Conservation (phyloP, 2,113 vertebrate genomes). For the Chrysochloris asiatica region DNA sequence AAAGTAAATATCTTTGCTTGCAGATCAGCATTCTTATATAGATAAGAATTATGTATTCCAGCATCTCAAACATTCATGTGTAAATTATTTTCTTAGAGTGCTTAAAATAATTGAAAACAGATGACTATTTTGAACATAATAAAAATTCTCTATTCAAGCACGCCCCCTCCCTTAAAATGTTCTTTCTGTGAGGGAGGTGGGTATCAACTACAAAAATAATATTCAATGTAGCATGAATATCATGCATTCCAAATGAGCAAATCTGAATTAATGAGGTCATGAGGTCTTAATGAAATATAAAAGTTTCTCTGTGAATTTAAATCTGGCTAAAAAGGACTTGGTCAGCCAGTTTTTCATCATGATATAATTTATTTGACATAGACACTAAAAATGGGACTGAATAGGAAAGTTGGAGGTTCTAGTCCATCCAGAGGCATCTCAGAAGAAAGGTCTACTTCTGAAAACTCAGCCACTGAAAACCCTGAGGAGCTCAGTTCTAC, state of each 20-base stretch:
- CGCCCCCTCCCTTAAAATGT: not conserved
- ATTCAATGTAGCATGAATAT: not conserved
- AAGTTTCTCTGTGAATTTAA: conserved; percentile 44
- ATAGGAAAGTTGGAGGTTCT: too few relatives aligned
- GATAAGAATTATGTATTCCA: not conserved
- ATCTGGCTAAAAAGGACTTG: not conserved
- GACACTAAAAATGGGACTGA: not conserved
- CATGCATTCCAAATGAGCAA: conserved; percentile 29
- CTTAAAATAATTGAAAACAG: conserved; percentile 58
- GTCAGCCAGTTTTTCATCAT: not conserved
- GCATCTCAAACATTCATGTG: not conserved
- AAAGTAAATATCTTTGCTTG: not conserved
- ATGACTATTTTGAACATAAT: conserved; percentile 29
- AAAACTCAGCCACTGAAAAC: too few relatives aligned
- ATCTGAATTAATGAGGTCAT: conserved; percentile 59
- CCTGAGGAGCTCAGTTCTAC: too few relatives aligned
- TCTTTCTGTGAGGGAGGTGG: not conserved
- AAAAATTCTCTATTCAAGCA: not conserved
- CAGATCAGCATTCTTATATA: not conserved
- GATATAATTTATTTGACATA: not conserved
- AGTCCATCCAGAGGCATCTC: too few relatives aligned
- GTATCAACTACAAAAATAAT: not conserved
- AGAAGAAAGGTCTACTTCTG: too few relatives aligned
- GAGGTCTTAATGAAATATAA: conserved; percentile 27
- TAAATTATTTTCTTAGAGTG: conserved; percentile 27